These are phyloP conservation scores for Acronicta leporina DNA, from an alignment of 2,888 invertebrate genomes.

Conservation along the genomic window DNA sequence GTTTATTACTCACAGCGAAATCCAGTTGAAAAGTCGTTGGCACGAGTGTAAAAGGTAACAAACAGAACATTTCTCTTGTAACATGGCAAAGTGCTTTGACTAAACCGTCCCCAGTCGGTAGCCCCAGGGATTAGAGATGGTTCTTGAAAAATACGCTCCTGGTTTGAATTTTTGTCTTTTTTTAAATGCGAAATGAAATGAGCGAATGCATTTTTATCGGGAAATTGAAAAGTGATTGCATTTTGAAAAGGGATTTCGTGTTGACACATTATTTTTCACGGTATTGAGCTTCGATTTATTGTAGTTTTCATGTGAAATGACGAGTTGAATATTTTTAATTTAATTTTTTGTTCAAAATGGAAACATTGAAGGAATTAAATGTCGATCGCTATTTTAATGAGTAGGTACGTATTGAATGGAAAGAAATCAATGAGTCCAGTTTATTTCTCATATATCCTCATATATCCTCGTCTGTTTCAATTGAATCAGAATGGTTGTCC, in stretches of 20 bases:
- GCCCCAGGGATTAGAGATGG: conserved; percentile 45
- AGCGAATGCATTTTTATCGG: conserved; percentile 12
- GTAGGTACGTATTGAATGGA: conserved; percentile 16
- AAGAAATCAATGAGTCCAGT: conserved; percentile 19
- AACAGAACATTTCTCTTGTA: conserved; percentile 37
- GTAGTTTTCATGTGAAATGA: conserved; percentile 17
- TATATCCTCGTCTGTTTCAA: too few species aligned
- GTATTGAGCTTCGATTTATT: conserved; percentile 13
- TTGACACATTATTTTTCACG: conserved; percentile 26
- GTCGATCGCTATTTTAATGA: conserved; percentile 31
- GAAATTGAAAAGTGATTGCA: conserved; percentile 22
- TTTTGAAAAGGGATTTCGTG: conserved; percentile 24
- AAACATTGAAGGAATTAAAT: conserved; percentile 17
- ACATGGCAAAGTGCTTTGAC: conserved; percentile 56
- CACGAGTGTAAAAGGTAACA: conserved; percentile 54
- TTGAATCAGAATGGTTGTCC: too few species aligned
- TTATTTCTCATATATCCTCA: too few species aligned
- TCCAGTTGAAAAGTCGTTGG: conserved; percentile 52
- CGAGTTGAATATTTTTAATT: conserved; percentile 14
- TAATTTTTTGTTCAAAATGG: conserved; percentile 10
- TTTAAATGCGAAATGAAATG: conserved; percentile 6
- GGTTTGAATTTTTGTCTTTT: conserved; percentile 23
- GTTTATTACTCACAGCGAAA: conserved; percentile 48
- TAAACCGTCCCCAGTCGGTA: conserved; percentile 37
- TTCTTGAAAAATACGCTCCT: conserved; percentile 38